Percentiles rank a stretch among this genome's conserved stretches.
Evolutionary conservation across 2,888 invertebrate genomes (phyloP).

Genomic region (Eupithecia subfuscata): DNA sequence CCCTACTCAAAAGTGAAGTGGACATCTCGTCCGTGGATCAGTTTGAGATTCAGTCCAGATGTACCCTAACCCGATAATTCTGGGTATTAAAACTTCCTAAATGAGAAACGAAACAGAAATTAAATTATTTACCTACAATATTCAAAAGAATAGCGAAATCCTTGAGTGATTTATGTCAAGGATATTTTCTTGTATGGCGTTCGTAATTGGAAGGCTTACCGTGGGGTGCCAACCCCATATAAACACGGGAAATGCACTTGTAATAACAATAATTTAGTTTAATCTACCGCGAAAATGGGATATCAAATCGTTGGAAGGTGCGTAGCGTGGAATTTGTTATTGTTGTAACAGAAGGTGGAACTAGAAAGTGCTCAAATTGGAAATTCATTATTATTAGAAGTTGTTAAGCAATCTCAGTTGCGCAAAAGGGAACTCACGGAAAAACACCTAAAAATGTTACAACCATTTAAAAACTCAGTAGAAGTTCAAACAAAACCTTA

Average conservation of each 20-base stretch:
- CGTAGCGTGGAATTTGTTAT: neutral
- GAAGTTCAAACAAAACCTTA: neutral
- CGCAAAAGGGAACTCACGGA: neutral
- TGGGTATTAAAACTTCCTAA: neutral
- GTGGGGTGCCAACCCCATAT: constrained; percentile 41
- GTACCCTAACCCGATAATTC: too few species aligned
- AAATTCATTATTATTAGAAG: too few species aligned
- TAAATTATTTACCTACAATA: neutral
- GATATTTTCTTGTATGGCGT: constrained; percentile 47
- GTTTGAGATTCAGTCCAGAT: too few species aligned
- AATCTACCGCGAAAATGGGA: constrained; percentile 15
- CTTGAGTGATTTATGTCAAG: constrained; percentile 51
- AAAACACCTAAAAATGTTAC: neutral
- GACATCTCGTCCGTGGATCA: too few species aligned
- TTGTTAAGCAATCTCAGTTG: too few species aligned
- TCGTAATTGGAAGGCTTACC: constrained; percentile 56
- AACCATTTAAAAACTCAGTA: neutral
- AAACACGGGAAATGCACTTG: constrained; percentile 40
- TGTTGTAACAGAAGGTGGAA: neutral
- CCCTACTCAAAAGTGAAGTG: too few species aligned
- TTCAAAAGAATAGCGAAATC: constrained; percentile 35
- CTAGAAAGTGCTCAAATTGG: too few species aligned
- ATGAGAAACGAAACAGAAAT: neutral
- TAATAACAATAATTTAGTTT: constrained; percentile 17
- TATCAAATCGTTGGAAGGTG: neutral